Conservation (phyloP, 1,140 invertebrate genomes). For the Teleopsis dalmanni region DNA sequence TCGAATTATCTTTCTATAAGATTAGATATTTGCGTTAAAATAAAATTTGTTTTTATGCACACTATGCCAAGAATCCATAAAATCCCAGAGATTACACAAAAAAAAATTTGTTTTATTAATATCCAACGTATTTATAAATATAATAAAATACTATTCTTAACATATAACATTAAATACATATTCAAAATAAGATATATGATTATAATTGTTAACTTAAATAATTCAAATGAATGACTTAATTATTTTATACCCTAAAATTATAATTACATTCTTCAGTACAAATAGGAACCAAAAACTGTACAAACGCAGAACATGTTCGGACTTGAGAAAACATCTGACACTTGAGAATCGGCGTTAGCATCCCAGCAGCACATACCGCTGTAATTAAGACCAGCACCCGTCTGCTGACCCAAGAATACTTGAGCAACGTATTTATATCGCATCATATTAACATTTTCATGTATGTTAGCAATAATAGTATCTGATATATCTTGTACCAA, state of each 20-base stretch:
- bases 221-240: no score
- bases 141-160: no score
- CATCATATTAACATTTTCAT: conserved; percentile 12
- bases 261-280: conserved; percentile 9
- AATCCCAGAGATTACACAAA: no score
- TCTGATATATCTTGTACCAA: conserved; percentile 16
- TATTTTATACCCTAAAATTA: neutral
- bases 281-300: conserved; percentile 19
- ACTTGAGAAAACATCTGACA: conserved; percentile 17
- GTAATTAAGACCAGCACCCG: conserved; percentile 15
- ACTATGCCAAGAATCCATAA: no score
- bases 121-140: no score
- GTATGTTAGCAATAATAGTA: conserved; percentile 7
- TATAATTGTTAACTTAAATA: no score
- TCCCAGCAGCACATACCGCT: conserved; percentile 19
- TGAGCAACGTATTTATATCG: conserved; percentile 20
- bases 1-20: no score
- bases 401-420: conserved; percentile 14
- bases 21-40: no score
- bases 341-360: conserved; percentile 16
- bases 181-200: no score
- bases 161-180: no score
- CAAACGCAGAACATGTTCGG: conserved; percentile 16
- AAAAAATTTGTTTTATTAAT: no score
- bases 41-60: no score